These are phyloP conservation scores for Actenoides lindsayi DNA, from an alignment of 2,113 vertebrate genomes.

Conservation along the genomic window DNA sequence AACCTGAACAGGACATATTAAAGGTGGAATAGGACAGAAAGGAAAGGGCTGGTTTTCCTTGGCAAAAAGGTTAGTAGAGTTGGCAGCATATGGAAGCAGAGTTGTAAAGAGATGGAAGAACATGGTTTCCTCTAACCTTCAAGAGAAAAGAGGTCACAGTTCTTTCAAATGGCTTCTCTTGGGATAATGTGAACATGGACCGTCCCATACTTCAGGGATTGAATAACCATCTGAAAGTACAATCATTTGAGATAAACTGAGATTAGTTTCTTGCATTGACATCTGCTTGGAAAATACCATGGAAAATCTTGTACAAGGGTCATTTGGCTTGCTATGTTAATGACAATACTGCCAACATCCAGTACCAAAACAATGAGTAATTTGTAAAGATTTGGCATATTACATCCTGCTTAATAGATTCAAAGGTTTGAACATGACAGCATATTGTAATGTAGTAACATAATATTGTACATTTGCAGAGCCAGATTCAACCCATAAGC, in stretches of 20 bases:
- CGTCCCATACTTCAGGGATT: not conserved
- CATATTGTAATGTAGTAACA: slow-evolving; percentile 38
- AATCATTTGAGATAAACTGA: slow-evolving; percentile 38
- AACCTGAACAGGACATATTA: not conserved
- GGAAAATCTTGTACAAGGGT: slow-evolving; percentile 40
- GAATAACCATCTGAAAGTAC: slow-evolving; percentile 37
- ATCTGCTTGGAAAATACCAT: slow-evolving; percentile 31
- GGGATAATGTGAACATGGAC: not conserved
- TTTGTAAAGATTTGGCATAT: slow-evolving; percentile 51
- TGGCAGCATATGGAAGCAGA: not conserved
- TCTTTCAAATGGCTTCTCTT: slow-evolving; percentile 20
- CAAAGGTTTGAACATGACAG: slow-evolving; percentile 30
- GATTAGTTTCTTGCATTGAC: slow-evolving; percentile 28
- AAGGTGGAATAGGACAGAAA: not conserved
- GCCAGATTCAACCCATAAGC: not conserved
- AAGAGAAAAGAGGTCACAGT: not conserved
- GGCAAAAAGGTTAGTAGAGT: not conserved
- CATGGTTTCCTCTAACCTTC: not conserved
- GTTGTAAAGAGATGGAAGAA: not conserved
- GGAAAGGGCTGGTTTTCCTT: not conserved
- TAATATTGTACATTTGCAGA: not conserved
- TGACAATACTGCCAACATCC: slow-evolving; percentile 28
- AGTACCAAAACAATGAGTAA: slow-evolving; percentile 38
- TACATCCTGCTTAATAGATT: slow-evolving; percentile 42
- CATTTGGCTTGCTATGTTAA: slow-evolving; percentile 26